These are phyloP conservation scores for Nothoprocta perdicaria DNA, from an alignment of 2,113 vertebrate species.

Conservation along the genomic window DNA sequence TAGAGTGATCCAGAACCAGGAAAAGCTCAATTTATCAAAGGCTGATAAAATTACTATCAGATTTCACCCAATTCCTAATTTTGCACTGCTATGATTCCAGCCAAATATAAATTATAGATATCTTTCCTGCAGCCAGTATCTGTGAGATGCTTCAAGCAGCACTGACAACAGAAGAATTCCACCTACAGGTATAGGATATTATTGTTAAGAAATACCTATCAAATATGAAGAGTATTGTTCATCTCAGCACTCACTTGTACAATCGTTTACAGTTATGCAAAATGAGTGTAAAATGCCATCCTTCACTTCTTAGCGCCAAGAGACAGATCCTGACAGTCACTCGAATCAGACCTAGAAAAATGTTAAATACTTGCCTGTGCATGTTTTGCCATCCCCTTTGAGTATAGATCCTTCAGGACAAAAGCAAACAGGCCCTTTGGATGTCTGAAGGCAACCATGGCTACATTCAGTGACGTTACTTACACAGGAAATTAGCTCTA, in stretches of 20 bases:
- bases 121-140: not conserved
- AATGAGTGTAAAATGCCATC: not conserved
- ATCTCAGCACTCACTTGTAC: not conserved
- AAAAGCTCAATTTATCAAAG: not conserved
- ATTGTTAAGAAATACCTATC: not conserved
- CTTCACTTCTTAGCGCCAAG: not conserved
- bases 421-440: conserved; percentile 82
- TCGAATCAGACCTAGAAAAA: not conserved
- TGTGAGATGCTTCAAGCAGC: not conserved
- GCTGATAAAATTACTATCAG: not conserved
- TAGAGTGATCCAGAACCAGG: not conserved
- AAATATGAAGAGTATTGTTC: not conserved
- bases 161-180: not conserved
- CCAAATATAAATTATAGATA: not conserved
- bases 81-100: not conserved
- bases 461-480: conserved; percentile 80
- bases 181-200: not conserved
- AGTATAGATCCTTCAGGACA: conserved; percentile 89
- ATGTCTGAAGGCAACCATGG: conserved; percentile 83
- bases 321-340: not conserved
- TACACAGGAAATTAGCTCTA: conserved; percentile 84
- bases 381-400: conserved; percentile 81
- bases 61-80: not conserved
- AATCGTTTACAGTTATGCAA: not conserved
- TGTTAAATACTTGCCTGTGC: conserved; percentile 80